Conservation (phyloP, 2,888 invertebrate species). For the Zootermopsis nevadensis region DNA sequence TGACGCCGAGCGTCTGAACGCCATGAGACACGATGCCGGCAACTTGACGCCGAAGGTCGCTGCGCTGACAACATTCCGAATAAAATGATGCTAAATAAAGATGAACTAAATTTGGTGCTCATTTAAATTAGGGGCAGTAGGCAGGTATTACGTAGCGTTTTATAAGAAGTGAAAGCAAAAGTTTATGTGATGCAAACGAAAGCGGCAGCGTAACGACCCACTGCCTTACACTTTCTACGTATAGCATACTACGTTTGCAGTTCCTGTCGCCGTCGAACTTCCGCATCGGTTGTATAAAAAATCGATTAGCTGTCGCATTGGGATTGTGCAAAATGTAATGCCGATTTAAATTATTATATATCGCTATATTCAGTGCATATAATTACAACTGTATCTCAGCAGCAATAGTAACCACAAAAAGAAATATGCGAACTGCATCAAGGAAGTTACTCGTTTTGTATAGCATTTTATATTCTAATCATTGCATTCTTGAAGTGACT, state of each 20-base stretch:
- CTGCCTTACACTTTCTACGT: conserved; percentile 23
- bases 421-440: too few species aligned
- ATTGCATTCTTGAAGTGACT: neutral
- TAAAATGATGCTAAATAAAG: neutral
- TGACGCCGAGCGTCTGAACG: too few species aligned
- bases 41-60: too few species aligned
- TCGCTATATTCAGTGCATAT: neutral
- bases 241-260: neutral
- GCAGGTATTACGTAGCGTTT: conserved; percentile 20
- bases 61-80: too few species aligned
- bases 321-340: too few species aligned
- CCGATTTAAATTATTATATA: too few species aligned
- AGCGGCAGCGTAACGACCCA: conserved; percentile 18
- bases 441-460: too few species aligned
- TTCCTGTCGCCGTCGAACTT: neutral
- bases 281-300: neutral
- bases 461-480: too few species aligned
- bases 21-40: too few species aligned
- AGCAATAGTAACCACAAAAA: too few species aligned
- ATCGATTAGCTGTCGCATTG: too few species aligned
- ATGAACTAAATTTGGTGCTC: neutral
- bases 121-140: conserved; percentile 17
- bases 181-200: conserved; percentile 23
- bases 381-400: too few species aligned
- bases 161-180: conserved; percentile 29